Evolutionary conservation across 2,113 vertebrate genomes (phyloP).

Genomic region (Sminthopsis crassicaudata): DNA sequence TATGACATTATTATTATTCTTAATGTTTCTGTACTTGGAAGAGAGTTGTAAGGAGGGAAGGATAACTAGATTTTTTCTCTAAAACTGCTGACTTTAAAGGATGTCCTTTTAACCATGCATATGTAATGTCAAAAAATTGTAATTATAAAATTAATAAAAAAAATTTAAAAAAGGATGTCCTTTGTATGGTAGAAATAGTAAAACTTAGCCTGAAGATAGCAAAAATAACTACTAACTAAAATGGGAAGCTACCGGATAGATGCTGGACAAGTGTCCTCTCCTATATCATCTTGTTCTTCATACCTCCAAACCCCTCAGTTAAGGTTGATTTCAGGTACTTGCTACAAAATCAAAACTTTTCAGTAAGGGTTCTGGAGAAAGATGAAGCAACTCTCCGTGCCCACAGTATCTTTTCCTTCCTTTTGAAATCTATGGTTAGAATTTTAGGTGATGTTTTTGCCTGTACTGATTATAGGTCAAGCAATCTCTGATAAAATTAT

Average conservation of each 20-base stretch:
- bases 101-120: no score
- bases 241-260: not conserved
- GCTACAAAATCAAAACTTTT: not conserved
- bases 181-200: not conserved
- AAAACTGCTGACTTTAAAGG: not conserved
- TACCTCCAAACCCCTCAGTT: not conserved
- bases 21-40: not conserved
- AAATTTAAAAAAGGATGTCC: not conserved
- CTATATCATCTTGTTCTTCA: not conserved
- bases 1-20: not conserved
- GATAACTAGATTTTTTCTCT: not conserved
- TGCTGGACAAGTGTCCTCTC: not conserved
- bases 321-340: not conserved
- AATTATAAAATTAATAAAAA: no score
- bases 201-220: not conserved
- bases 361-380: not conserved
- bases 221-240: not conserved
- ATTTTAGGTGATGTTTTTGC: not conserved
- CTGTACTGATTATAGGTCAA: not conserved
- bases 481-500: not conserved
- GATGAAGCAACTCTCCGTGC: not conserved
- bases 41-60: not conserved
- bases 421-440: not conserved
- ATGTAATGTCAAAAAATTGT: no score
- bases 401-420: not conserved